Evolutionary conservation across 1,140 invertebrate genomes (phyloP), one percentile per base, ranked within the genome.

Genomic region (Orussus abietinus): DNA sequence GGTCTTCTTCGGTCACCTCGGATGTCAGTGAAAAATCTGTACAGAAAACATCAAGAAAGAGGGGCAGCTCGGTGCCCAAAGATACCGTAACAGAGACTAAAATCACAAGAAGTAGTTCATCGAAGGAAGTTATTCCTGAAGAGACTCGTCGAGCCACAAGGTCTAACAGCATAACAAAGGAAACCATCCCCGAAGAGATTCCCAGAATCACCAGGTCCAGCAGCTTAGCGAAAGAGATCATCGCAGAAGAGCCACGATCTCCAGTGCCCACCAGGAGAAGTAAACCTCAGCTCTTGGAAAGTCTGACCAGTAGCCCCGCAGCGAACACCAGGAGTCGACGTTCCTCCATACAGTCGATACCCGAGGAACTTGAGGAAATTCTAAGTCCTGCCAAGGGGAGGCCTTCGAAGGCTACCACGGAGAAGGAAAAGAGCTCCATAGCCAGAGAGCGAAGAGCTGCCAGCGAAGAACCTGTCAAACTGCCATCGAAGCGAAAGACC

Each of bases 281-380:
- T n/a, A n/a, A n/a, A n/a, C n/a, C n/a, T n/a, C 7, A 34, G 20
- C 20, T 22, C 14, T 13, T 32, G 28, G 28, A 19, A 15, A 38
- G 19, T 32, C 21, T 22, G 9, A 19, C 25, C 5, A 46, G 20
- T 2, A 59, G 44, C 42, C 48, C 58, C 7, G 40, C 47, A 4
- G 21, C 15, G 0, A 62, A 52, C 4, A 54, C 53, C 1, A 50
- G 63, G 10, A 52, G 30, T 41, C 49, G 64, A 15, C 48, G 55
- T n/a, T 32, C 46, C 0, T 65, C 62, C 10, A 47, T 62, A 28
- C 47, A 53, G 1, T 58, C 62, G 0, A 54, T 66, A 29, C 62
- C 66, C 2, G 65, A 65, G 10, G 65, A 68, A 15, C 25, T 57
- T 1, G 63, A 64, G 4, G 51, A 63, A 3, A 45, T 56, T 26